phyloP scores from a whole-genome alignment of 2,888 invertebrate species.

The Sceliomorpha sp. region DNA sequence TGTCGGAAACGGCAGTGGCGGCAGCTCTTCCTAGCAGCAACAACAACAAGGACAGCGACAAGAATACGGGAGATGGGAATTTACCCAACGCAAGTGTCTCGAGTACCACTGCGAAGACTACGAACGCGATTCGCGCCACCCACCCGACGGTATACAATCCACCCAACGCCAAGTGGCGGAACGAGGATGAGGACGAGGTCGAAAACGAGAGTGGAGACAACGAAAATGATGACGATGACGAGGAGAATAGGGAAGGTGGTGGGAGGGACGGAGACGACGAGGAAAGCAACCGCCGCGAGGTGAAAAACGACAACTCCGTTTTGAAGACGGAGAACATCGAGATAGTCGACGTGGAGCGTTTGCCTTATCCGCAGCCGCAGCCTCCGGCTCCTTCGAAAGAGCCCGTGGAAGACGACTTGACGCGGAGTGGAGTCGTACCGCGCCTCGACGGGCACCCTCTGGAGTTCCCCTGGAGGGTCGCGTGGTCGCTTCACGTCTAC shows the following conservation, averaged over 20 bases:
- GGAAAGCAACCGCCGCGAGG: conserved; percentile 47
- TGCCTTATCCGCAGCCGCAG: conserved; percentile 75
- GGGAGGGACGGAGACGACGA: conserved; percentile 36
- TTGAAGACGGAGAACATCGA: conserved; percentile 71
- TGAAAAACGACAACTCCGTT: conserved; percentile 60
- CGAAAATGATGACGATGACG: conserved; percentile 1
- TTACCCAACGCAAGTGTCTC: conserved; percentile 68
- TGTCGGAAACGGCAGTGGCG: conserved; percentile 27
- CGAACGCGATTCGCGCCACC: conserved; percentile 63
- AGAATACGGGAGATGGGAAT: too few species aligned
- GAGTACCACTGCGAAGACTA: conserved; percentile 47
- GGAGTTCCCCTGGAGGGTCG: conserved; percentile 88
- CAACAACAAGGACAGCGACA: too few species aligned
- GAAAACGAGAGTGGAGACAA: conserved; percentile 7
- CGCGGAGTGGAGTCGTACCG: conserved; percentile 63
- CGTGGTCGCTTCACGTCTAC: conserved; percentile 96
- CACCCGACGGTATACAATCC: conserved; percentile 76
- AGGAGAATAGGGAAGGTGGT: conserved; percentile 22
- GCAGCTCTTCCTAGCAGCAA: too few species aligned
- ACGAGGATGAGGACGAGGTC: conserved; percentile 63
- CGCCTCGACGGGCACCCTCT: conserved; percentile 79
- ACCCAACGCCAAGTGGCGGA: conserved; percentile 72
- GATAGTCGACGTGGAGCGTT: conserved; percentile 72
- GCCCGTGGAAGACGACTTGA: conserved; percentile 62
- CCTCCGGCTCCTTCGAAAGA: conserved; percentile 73